Evolutionary conservation across 2,797 vertebrate species (phyloP).

Genomic region (Chrosomus eos): DNA sequence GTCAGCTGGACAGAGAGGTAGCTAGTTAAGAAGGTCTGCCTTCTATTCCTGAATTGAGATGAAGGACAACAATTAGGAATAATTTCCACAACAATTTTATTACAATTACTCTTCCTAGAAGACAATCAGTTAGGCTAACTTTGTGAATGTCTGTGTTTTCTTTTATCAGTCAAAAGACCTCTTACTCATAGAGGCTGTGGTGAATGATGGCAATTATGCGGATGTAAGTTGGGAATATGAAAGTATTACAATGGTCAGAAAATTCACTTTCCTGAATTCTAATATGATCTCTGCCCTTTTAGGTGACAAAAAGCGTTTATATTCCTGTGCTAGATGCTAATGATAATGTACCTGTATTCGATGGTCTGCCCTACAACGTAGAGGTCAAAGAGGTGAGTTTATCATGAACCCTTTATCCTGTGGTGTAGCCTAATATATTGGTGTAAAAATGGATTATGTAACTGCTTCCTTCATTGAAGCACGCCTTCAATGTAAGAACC

Average conservation of each 20-base stretch:
- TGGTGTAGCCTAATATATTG: neutral
- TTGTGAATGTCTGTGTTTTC: neutral
- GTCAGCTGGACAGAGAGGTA: constrained; percentile 83
- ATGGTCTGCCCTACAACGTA: constrained; percentile 62
- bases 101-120: neutral
- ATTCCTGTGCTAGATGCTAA: constrained; percentile 82
- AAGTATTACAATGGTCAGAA: neutral
- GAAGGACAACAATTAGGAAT: neutral
- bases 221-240: constrained; percentile 43
- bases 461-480: too few species aligned
- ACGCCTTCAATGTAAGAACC: too few species aligned
- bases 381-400: constrained; percentile 77
- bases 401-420: neutral
- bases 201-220: constrained; percentile 14
- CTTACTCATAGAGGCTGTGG: neutral
- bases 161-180: constrained; percentile 57
- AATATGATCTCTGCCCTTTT: neutral
- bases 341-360: constrained; percentile 84
- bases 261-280: neutral
- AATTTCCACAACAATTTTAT: neutral
- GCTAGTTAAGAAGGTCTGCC: neutral
- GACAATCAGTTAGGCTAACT: neutral
- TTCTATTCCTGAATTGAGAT: neutral
- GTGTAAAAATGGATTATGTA: neutral
- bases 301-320: neutral